Conservation (phyloP, 2,113 vertebrate genomes). For the Paramisgurnus dabryanus region DNA sequence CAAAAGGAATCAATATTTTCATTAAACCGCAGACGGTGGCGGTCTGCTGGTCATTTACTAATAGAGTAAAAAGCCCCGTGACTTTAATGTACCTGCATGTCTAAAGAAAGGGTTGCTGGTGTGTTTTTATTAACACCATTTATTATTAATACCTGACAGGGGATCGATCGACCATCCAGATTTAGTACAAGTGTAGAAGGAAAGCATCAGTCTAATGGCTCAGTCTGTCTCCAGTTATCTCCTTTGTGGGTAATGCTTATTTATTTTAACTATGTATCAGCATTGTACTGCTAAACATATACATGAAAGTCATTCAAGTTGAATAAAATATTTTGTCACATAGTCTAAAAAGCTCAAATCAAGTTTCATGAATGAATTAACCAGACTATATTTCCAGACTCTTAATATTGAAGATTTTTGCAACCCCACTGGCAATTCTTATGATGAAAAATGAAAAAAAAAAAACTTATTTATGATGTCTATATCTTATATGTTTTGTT, state of each 20-base stretch:
- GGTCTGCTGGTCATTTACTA: slow-evolving; percentile 27
- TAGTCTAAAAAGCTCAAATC: too few species aligned
- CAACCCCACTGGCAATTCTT: too few species aligned
- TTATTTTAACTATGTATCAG: background rate
- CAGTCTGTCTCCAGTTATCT: background rate
- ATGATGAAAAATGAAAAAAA: too few species aligned
- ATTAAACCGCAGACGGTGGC: slow-evolving; percentile 19
- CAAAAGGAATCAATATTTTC: slow-evolving; percentile 52
- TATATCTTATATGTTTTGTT: too few species aligned
- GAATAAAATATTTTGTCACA: too few species aligned
- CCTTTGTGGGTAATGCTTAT: background rate
- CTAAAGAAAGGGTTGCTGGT: slow-evolving; percentile 4
- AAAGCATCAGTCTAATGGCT: background rate
- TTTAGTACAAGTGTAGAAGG: slow-evolving; percentile 23
- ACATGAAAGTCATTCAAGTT: too few species aligned
- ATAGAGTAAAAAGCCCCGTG: slow-evolving; percentile 6
- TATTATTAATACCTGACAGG: slow-evolving; percentile 40
- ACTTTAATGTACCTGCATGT: background rate
- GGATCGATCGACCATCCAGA: slow-evolving; percentile 25
- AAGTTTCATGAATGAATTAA: too few species aligned
- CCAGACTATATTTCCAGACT: too few species aligned
- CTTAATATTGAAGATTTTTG: too few species aligned
- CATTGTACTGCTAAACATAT: background rate
- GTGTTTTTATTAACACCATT: slow-evolving; percentile 41
- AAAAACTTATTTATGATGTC: too few species aligned